A percentile compares a stretch with the other conserved stretches of the same genome.
phyloP scores from a whole-genome alignment of 2,113 vertebrate species.

The Petrocephalus zakoni region DNA sequence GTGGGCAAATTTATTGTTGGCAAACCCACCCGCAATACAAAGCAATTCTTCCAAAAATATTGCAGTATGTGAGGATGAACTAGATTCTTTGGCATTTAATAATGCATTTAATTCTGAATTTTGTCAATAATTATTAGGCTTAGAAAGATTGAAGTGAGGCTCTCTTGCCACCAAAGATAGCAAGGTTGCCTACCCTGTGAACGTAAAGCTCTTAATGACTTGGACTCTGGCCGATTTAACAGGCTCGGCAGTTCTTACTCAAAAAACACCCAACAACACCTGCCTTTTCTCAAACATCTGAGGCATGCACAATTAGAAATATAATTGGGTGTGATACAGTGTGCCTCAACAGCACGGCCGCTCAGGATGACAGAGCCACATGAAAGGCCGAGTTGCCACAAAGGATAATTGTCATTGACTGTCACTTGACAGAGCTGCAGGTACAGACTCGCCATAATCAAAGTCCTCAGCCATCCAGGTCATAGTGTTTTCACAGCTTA shows the following conservation, averaged over 20 bases:
- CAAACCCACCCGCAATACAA: not conserved
- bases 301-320: not conserved
- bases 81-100: not conserved
- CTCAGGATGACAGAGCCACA: not conserved
- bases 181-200: not conserved
- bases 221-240: not conserved
- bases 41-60: not conserved
- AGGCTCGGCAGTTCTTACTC: not conserved
- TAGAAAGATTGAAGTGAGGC: not conserved
- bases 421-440: not conserved
- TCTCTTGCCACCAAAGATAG: not conserved
- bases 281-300: not conserved
- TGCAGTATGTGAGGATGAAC: not conserved
- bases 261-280: not conserved
- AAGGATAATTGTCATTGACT: conserved; percentile 5
- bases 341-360: not conserved
- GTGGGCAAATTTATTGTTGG: not conserved
- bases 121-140: not conserved
- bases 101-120: not conserved
- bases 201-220: not conserved
- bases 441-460: not conserved
- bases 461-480: not conserved
- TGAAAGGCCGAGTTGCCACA: not conserved
- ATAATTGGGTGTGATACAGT: not conserved
- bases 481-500: not conserved